phyloP scores from a whole-genome alignment of 37 sponge, comb jelly and placozoan species.

The Axinella damicornis region DNA sequence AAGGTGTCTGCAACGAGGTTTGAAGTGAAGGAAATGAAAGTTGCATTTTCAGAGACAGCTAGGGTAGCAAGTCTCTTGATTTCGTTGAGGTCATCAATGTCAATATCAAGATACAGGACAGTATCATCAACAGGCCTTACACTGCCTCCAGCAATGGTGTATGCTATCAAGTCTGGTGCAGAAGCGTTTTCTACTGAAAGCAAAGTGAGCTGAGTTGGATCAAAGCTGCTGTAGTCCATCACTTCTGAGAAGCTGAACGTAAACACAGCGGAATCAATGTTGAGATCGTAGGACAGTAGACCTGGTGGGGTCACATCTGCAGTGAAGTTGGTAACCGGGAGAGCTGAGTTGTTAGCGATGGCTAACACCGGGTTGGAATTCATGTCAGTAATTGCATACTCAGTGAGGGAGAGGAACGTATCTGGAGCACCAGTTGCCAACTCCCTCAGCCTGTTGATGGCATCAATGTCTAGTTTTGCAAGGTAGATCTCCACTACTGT shows the following conservation, averaged over 20 bases:
- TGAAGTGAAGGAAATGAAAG: conserved; percentile 65
- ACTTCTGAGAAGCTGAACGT: conserved; percentile 81
- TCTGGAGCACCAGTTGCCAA: conserved; percentile 47
- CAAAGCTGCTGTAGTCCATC: conserved; percentile 65
- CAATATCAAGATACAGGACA: conserved; percentile 46
- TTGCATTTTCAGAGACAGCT: conserved; percentile 56
- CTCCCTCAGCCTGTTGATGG: conserved; percentile 66
- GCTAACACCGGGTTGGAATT: conserved; percentile 53
- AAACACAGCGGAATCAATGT: conserved; percentile 65
- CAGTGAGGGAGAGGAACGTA: conserved; percentile 67
- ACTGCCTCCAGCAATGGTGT: conserved; percentile 49
- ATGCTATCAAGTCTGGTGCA: background rate
- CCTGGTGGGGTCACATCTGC: conserved; percentile 67
- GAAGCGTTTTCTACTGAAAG: conserved; percentile 25
- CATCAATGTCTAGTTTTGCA: conserved; percentile 69
- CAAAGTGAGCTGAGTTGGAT: conserved; percentile 60
- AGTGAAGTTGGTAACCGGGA: conserved; percentile 69
- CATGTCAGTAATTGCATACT: conserved; percentile 74
- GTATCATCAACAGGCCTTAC: conserved; percentile 65
- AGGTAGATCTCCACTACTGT: conserved; percentile 63
- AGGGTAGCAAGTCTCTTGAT: conserved; percentile 73
- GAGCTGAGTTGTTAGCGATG: conserved; percentile 42
- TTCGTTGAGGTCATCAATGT: conserved; percentile 71
- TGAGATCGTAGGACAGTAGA: conserved; percentile 59
- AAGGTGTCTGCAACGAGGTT: conserved; percentile 69